Percentiles rank a stretch among this genome's conserved stretches.
These are phyloP conservation scores for Diorhabda carinulata DNA, from an alignment of 1,140 invertebrate genomes.

Conservation along the genomic window DNA sequence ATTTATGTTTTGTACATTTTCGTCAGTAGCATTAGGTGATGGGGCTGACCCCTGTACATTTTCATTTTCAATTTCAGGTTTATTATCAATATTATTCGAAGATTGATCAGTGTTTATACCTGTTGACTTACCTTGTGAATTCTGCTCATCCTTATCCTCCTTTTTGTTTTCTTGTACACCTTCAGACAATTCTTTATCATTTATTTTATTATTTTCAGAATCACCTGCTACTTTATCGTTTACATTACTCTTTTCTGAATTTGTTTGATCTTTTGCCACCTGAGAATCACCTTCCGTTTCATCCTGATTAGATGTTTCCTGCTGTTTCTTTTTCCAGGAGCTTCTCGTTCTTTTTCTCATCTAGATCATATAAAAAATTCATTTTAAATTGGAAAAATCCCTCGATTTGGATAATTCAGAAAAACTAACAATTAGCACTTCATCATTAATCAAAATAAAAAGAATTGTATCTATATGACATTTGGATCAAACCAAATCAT, in stretches of 20 bases:
- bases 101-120: slow-evolving; percentile 44
- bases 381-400: too few relatives aligned
- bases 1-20: slow-evolving; percentile 7
- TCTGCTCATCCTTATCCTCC: slow-evolving; percentile 30
- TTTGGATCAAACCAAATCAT: too few relatives aligned
- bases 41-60: slow-evolving; percentile 45
- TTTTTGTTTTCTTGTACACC: slow-evolving; percentile 1
- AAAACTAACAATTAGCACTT: too few relatives aligned
- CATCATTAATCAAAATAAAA: too few relatives aligned
- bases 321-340: not conserved
- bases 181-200: not conserved
- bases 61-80: slow-evolving; percentile 40
- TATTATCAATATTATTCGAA: slow-evolving; percentile 32
- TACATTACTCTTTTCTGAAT: not conserved
- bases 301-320: not conserved
- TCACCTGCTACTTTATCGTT: not conserved
- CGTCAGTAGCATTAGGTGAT: slow-evolving; percentile 37
- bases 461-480: too few relatives aligned
- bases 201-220: not conserved
- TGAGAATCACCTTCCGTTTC: not conserved
- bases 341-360: not conserved
- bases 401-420: too few relatives aligned
- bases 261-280: not conserved
- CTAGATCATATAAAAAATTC: not conserved
- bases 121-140: slow-evolving; percentile 46